Evolutionary conservation across 2,888 invertebrate genomes (phyloP).

Genomic region (Hirtodrosophila trivittata): DNA sequence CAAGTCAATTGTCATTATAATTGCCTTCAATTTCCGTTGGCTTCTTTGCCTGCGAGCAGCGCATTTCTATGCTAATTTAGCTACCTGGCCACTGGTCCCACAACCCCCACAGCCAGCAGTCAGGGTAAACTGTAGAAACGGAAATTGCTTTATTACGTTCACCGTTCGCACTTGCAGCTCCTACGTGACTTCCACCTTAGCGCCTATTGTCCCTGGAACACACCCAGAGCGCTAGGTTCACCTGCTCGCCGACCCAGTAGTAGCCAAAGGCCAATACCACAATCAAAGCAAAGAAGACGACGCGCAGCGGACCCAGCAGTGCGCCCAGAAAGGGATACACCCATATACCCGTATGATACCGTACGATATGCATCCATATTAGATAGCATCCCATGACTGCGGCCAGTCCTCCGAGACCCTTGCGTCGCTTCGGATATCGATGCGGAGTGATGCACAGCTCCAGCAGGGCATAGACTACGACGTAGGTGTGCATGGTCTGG

Average conservation of each 20-base stretch:
- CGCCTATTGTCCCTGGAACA: background rate
- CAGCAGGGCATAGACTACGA: constrained; percentile 34
- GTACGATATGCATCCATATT: constrained; percentile 32
- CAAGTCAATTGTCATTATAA: constrained; percentile 63
- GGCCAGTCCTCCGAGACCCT: constrained; percentile 16
- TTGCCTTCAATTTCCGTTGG: constrained; percentile 53
- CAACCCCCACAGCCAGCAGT: background rate
- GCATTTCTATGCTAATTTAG: constrained; percentile 52
- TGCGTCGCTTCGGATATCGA: constrained; percentile 33
- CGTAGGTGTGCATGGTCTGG: constrained; percentile 45
- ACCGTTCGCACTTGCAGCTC: background rate
- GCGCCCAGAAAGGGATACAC: constrained; percentile 50
- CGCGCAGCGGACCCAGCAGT: constrained; percentile 4
- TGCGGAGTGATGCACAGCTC: constrained; percentile 32
- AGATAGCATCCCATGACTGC: constrained; percentile 39
- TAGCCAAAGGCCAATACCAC: constrained; percentile 21
- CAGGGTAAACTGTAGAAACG: constrained; percentile 21
- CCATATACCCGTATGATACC: constrained; percentile 37
- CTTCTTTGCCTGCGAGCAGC: constrained; percentile 19
- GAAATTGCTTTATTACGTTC: constrained; percentile 51
- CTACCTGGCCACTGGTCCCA: constrained; percentile 4
- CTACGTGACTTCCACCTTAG: background rate
- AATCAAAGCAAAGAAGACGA: constrained; percentile 38
- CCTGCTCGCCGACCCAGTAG: constrained; percentile 47
- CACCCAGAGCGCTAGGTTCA: constrained; percentile 28